A percentile compares a stretch with the other conserved stretches of the same genome.
These are phyloP conservation scores for Lophochroa leadbeateri DNA, from an alignment of 2,113 vertebrate species.

Conservation along the genomic window DNA sequence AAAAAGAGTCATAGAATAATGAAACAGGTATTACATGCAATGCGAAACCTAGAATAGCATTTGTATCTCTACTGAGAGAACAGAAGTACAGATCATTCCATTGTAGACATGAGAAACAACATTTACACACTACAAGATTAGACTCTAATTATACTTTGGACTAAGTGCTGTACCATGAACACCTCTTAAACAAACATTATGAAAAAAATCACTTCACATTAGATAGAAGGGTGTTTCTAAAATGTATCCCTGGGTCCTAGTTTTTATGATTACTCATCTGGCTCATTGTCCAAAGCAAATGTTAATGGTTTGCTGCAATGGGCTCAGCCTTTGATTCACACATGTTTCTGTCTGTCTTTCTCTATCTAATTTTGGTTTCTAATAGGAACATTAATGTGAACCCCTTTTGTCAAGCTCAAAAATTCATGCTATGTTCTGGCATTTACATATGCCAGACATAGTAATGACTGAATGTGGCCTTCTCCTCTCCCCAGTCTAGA, in stretches of 20 bases:
- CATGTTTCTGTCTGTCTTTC: not conserved
- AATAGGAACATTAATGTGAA: accelerated
- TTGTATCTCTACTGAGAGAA: not conserved
- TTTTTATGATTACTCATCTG: not conserved
- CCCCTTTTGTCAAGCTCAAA: not conserved
- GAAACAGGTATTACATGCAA: not conserved
- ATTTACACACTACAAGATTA: not conserved
- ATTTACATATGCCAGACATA: not conserved
- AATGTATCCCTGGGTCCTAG: not conserved
- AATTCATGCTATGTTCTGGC: not conserved
- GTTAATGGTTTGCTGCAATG: not conserved
- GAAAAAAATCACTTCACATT: not conserved
- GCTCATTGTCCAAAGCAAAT: not conserved
- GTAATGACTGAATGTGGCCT: not conserved
- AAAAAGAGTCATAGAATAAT: not conserved
- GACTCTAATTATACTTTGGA: not conserved
- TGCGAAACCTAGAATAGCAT: not conserved
- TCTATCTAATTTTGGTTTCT: not conserved
- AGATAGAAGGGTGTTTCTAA: not conserved
- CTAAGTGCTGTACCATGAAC: not conserved
- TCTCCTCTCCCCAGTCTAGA: not conserved
- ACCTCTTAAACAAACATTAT: not conserved
- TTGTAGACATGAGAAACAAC: not conserved
- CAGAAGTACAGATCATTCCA: not conserved
- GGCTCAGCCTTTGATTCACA: not conserved